Percentiles rank a stretch among this genome's conserved stretches.
Evolutionary conservation across 2,797 vertebrate genomes (phyloP).

Genomic region (Choloepus didactylus): DNA sequence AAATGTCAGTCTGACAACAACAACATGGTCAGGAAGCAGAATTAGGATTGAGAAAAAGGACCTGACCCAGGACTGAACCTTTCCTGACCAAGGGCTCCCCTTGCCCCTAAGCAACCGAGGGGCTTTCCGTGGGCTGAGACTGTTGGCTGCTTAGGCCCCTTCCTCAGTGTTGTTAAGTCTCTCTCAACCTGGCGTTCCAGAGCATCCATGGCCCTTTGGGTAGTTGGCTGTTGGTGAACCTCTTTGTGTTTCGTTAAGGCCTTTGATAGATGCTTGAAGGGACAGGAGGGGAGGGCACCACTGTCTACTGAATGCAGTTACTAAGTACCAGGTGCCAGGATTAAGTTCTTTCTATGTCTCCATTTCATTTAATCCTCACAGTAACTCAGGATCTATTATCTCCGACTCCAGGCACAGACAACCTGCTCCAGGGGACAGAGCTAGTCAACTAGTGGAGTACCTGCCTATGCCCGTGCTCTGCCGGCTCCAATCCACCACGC

Average conservation of each 20-base stretch:
- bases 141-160: no score
- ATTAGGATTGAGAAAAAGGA: neutral
- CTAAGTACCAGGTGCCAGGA: neutral
- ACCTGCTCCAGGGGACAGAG: neutral
- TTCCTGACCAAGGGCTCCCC: neutral
- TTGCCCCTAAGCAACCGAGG: no score
- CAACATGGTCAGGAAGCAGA: neutral
- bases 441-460: neutral
- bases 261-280: neutral
- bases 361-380: no score
- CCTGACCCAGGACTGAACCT: neutral
- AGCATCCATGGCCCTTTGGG: neutral
- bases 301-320: neutral
- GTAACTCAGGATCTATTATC: neutral
- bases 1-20: neutral
- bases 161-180: neutral
- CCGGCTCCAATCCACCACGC: neutral
- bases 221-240: neutral
- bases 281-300: fast-evolving
- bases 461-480: neutral
- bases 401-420: neutral
- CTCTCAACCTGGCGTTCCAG: neutral
- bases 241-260: neutral
- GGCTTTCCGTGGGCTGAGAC: fast-evolving
- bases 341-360: neutral